Evolutionary conservation across 2,888 invertebrate genomes (phyloP).

Genomic region (Xestia xanthographa): DNA sequence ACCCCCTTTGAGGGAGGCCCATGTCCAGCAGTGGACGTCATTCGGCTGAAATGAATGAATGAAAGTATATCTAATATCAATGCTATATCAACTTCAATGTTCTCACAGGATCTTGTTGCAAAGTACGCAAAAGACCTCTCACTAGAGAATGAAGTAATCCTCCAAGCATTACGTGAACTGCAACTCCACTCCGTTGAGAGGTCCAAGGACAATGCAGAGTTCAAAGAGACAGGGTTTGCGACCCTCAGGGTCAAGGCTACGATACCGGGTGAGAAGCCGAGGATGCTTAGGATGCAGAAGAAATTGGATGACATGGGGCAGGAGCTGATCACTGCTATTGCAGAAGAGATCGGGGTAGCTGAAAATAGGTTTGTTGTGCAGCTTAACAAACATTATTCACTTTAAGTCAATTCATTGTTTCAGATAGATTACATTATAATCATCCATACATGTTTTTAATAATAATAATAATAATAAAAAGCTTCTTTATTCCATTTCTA

Average conservation of each 20-base stretch:
- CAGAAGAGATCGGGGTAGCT: conserved; percentile 83
- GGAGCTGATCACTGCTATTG: conserved; percentile 90
- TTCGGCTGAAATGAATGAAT: too few relatives aligned
- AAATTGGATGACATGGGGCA: conserved; percentile 88
- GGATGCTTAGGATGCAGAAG: conserved; percentile 89
- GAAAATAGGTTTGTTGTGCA: conserved; percentile 80
- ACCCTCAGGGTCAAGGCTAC: conserved; percentile 93
- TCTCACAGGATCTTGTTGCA: conserved; percentile 91
- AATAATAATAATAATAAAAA: too few relatives aligned
- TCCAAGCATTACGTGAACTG: conserved; percentile 91
- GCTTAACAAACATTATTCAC: background rate
- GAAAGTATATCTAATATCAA: background rate
- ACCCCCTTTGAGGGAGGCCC: too few relatives aligned
- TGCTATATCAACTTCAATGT: background rate
- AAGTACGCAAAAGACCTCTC: conserved; percentile 90
- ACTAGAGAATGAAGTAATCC: conserved; percentile 87
- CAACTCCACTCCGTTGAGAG: conserved; percentile 93
- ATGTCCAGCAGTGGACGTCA: too few relatives aligned
- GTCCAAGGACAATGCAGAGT: conserved; percentile 92
- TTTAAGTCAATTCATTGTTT: too few relatives aligned
- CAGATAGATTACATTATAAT: too few relatives aligned
- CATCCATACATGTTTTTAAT: too few relatives aligned
- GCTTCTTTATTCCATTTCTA: too few relatives aligned
- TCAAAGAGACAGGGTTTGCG: conserved; percentile 93
- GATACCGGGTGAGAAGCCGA: conserved; percentile 87